phyloP scores from a whole-genome alignment of 2,797 vertebrate genomes.

The Alfaro cultratus region DNA sequence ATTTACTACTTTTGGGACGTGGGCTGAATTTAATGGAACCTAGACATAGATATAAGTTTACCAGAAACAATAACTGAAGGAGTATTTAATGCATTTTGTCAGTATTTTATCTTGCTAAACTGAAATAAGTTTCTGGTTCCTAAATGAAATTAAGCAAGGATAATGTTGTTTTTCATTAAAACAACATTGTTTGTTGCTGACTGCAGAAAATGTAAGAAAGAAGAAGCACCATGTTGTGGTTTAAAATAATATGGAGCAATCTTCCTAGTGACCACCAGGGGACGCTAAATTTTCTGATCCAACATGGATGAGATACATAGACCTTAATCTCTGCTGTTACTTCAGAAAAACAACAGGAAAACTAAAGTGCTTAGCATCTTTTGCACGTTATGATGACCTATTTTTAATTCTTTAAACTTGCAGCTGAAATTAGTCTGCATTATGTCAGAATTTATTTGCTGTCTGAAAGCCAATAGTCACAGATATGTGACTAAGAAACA shows the following conservation, averaged over 20 bases:
- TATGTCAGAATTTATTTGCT: background rate
- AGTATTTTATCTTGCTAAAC: background rate
- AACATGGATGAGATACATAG: conserved; percentile 23
- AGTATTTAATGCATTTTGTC: too few relatives aligned
- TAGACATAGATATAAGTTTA: background rate
- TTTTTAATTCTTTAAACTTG: background rate
- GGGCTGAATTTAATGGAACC: background rate
- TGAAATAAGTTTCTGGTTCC: background rate
- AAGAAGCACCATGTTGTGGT: background rate
- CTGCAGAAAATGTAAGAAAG: background rate
- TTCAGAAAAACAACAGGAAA: background rate
- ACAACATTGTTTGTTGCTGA: background rate
- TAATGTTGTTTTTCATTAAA: background rate
- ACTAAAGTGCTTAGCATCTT: background rate
- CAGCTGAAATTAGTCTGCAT: background rate
- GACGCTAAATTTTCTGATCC: conserved; percentile 29
- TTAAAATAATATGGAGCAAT: background rate
- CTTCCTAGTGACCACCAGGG: conserved; percentile 50
- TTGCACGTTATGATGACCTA: background rate
- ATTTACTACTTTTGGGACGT: background rate
- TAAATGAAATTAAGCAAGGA: background rate
- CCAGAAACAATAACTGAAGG: background rate
- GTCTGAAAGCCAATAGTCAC: background rate
- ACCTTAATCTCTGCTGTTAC: conserved; percentile 18
- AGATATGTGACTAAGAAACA: background rate